These are phyloP conservation scores for Nemotelus pantherinus DNA, from an alignment of 2,888 invertebrate genomes.

Conservation along the genomic window DNA sequence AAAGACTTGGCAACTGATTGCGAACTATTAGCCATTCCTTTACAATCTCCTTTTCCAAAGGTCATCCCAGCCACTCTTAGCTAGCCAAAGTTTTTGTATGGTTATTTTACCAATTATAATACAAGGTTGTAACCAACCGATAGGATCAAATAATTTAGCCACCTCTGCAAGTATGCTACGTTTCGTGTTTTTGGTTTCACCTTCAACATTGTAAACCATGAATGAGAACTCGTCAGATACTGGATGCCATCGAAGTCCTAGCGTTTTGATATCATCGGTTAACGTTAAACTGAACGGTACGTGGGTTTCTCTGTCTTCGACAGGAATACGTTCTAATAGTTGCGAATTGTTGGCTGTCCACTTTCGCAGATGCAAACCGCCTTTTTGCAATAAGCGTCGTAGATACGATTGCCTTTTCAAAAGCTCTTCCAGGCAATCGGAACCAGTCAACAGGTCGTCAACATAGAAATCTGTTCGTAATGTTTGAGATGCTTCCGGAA, in stretches of 20 bases:
- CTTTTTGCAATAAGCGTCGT: background rate
- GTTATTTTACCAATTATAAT: conserved; percentile 1
- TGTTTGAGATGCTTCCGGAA: too few species aligned
- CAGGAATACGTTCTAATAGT: background rate
- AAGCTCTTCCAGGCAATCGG: too few species aligned
- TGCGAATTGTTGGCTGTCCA: background rate
- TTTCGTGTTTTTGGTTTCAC: conserved; percentile 1
- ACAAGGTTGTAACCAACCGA: too few species aligned
- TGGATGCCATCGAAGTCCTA: too few species aligned
- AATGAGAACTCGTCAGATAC: background rate
- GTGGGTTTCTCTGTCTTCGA: background rate
- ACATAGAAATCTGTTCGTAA: too few species aligned
- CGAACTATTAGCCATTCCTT: background rate
- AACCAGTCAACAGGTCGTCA: too few species aligned
- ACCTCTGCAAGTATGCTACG: conserved; percentile 14
- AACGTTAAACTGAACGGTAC: background rate
- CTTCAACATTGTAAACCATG: background rate
- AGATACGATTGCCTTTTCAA: background rate
- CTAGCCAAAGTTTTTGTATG: background rate
- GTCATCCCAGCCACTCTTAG: conserved; percentile 12
- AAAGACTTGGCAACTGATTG: too few species aligned
- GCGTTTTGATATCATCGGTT: background rate
- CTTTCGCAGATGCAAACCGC: background rate
- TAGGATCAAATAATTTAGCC: background rate
- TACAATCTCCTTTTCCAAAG: background rate